Conservation (phyloP, 2,797 vertebrate genomes). For the Smutsia temminckii region DNA sequence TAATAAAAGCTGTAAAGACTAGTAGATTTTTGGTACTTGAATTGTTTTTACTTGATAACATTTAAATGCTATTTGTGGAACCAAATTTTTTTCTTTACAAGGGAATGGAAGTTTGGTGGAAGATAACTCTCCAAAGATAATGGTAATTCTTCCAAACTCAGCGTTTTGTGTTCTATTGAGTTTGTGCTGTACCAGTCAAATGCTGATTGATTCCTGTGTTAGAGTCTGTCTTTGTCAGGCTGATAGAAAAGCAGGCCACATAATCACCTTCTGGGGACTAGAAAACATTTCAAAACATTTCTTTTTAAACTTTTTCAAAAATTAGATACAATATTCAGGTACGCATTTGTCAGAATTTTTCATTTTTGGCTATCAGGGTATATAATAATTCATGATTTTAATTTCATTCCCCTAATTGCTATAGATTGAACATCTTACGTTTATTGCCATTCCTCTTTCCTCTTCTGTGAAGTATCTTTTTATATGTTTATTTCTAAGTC, state of each 20-base stretch:
- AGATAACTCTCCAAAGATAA: not conserved
- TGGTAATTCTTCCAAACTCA: not conserved
- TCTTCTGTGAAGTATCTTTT: not conserved
- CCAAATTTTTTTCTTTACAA: not conserved
- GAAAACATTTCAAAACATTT: not conserved
- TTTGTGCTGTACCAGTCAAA: not conserved
- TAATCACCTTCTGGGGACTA: not conserved
- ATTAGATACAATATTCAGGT: not conserved
- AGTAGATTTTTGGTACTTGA: not conserved
- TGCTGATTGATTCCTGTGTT: not conserved
- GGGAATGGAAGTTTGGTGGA: not conserved
- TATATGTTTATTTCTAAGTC: not conserved
- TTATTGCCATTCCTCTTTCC: constrained; percentile 11
- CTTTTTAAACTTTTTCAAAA: not conserved
- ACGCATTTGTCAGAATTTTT: not conserved
- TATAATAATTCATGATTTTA: not conserved
- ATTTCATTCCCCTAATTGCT: not conserved
- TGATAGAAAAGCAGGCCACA: not conserved
- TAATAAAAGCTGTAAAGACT: not conserved
- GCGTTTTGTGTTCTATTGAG: constrained; percentile 4
- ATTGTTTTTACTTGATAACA: constrained; percentile 41
- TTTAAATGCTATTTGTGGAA: not conserved
- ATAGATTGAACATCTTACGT: not conserved
- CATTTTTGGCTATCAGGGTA: not conserved
- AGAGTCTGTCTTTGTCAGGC: not conserved